phyloP scores from a whole-genome alignment of 2,888 invertebrate species.

The Gari tellinella region DNA sequence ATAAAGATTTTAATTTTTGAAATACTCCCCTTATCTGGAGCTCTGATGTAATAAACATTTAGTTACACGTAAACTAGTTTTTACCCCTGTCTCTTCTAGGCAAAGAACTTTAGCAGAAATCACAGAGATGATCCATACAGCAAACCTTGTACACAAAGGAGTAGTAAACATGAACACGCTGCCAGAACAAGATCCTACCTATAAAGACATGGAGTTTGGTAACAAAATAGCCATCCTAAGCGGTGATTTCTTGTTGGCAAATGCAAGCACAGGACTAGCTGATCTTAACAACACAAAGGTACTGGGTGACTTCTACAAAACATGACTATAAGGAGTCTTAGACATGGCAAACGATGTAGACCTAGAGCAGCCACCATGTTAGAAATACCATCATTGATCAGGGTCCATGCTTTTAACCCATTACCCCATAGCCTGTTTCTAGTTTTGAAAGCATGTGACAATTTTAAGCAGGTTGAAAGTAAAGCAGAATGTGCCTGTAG shows the following conservation, averaged over 20 bases:
- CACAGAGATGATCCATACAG: constrained; percentile 98
- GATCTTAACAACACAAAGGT: constrained; percentile 88
- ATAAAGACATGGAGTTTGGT: constrained; percentile 94
- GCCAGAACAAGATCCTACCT: constrained; percentile 80
- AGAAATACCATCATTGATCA: no score
- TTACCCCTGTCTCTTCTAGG: constrained; percentile 53
- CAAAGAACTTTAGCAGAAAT: constrained; percentile 91
- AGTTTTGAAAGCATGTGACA: no score
- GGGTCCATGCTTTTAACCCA: no score
- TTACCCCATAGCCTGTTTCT: no score
- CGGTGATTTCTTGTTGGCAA: constrained; percentile 95
- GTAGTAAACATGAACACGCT: constrained; percentile 90
- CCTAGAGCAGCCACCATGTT: no score
- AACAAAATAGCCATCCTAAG: constrained; percentile 97
- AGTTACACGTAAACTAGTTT: no score
- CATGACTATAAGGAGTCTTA: constrained; percentile 3
- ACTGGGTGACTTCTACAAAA: constrained; percentile 16
- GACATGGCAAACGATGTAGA: no score
- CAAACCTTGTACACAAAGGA: constrained; percentile 94
- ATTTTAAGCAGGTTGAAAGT: no score
- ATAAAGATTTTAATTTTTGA: no score
- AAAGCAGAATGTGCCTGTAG: no score
- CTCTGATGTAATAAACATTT: no score
- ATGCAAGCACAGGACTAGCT: constrained; percentile 94
- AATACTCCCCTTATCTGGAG: no score